These are phyloP conservation scores for Diuraphis noxia DNA, from an alignment of 1,140 invertebrate species.

Conservation along the genomic window DNA sequence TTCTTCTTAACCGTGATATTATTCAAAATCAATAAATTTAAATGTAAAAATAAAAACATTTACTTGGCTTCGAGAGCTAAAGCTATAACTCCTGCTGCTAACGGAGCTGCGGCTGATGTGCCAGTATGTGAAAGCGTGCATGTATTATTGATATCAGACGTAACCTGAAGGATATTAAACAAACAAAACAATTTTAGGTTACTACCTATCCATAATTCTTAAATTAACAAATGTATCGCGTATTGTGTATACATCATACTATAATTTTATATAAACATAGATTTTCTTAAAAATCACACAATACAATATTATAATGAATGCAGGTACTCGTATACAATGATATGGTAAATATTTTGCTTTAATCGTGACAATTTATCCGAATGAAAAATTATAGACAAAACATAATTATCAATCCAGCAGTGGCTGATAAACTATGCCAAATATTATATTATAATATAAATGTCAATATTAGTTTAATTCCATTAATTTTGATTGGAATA, in stretches of 20 bases:
- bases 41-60: constrained; percentile 57
- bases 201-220: not conserved
- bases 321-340: not conserved
- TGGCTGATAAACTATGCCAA: not conserved
- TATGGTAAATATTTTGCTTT: not conserved
- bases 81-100: constrained; percentile 84
- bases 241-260: not conserved
- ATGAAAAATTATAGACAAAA: not conserved
- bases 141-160: constrained; percentile 75
- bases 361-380: too few relatives aligned
- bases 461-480: not conserved
- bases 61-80: constrained; percentile 83
- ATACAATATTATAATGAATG: not conserved
- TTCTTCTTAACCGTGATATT: not conserved
- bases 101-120: constrained; percentile 81
- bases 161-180: constrained; percentile 64
- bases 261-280: not conserved
- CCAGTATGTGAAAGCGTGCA: constrained; percentile 81
- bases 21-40: not conserved
- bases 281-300: not conserved
- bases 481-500: not conserved
- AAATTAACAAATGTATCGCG: not conserved
- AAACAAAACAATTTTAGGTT: not conserved
- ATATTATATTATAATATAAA: too few relatives aligned
- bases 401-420: not conserved